Conservation (phyloP, 2,797 vertebrate genomes). For the Tadarida brasiliensis region DNA sequence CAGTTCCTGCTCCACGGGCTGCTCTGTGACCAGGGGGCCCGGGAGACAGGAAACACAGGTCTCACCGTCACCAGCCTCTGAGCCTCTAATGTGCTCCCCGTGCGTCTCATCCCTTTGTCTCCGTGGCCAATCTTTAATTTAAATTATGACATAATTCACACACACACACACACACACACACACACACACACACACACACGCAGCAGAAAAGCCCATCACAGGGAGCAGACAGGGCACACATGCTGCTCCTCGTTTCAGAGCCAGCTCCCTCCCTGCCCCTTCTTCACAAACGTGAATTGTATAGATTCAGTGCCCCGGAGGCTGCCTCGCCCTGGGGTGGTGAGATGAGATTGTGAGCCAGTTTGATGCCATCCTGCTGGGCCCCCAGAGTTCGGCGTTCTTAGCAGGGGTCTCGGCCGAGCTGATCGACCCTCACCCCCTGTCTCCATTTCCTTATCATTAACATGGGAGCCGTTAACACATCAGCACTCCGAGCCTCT, state of each 20-base stretch:
- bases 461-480: fast-evolving
- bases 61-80: fast-evolving
- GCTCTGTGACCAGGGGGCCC: neutral
- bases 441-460: neutral
- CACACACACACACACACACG: neutral
- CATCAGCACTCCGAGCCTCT: fast-evolving
- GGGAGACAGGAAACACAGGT: fast-evolving
- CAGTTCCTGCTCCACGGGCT: fast-evolving
- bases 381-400: neutral
- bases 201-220: neutral
- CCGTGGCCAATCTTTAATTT: neutral
- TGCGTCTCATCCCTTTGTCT: too few species aligned
- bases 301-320: fast-evolving
- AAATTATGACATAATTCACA: neutral
- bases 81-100: fast-evolving
- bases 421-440: neutral
- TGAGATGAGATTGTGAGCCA: too few species aligned
- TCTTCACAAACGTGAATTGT: neutral
- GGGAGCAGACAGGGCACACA: neutral
- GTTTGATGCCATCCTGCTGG: neutral
- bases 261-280: neutral
- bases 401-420: neutral
- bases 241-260: fast-evolving
- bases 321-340: neutral
- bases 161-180: neutral